Conservation (phyloP, 2,888 invertebrate species). For the Colostygia pectinataria region DNA sequence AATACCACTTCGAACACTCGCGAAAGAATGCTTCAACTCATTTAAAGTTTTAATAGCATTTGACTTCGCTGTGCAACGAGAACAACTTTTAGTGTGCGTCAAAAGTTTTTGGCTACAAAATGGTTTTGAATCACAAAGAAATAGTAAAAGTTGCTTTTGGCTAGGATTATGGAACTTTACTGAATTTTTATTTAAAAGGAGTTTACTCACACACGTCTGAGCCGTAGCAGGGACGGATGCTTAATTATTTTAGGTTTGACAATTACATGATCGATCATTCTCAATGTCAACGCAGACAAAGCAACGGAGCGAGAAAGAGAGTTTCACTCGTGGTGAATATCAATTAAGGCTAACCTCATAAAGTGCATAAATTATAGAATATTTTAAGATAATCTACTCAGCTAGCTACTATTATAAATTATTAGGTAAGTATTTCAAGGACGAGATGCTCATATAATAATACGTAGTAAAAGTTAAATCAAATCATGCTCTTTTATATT, state of each 20-base stretch:
- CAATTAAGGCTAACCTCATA: too few relatives aligned
- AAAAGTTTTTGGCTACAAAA: slow-evolving; percentile 57
- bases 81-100: slow-evolving; percentile 67
- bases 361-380: too few relatives aligned
- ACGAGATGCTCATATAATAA: background rate
- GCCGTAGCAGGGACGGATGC: background rate
- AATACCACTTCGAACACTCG: slow-evolving; percentile 79
- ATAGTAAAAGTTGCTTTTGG: slow-evolving; percentile 43
- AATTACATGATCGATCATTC: too few relatives aligned
- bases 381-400: too few relatives aligned
- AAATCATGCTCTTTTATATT: too few relatives aligned
- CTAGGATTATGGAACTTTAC: slow-evolving; percentile 26
- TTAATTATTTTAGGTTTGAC: too few relatives aligned
- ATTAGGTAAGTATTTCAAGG: too few relatives aligned
- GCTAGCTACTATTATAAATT: too few relatives aligned
- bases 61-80: slow-evolving; percentile 63
- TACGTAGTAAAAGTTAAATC: background rate
- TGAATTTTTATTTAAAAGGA: slow-evolving; percentile 24
- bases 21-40: slow-evolving; percentile 80
- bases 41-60: slow-evolving; percentile 82
- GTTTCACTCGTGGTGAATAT: too few relatives aligned
- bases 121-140: slow-evolving; percentile 44
- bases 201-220: slow-evolving; percentile 1
- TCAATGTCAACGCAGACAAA: too few relatives aligned
- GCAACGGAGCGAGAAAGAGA: too few relatives aligned